Evolutionary conservation across 2,797 vertebrate species (phyloP).

Genomic region (Toxotes lorentzi): DNA sequence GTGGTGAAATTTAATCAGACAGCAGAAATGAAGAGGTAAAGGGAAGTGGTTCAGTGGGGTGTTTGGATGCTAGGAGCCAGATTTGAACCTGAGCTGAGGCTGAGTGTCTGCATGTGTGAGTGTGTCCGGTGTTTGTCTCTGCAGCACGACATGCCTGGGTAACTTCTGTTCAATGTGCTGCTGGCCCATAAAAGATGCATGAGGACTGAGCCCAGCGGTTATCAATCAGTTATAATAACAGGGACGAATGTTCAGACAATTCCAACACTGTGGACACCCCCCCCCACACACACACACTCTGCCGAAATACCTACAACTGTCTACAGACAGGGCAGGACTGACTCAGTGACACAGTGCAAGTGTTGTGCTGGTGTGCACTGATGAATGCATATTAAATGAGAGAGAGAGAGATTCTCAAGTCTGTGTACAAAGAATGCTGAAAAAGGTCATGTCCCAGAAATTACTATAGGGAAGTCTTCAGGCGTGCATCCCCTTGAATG

Average conservation of each 20-base stretch:
- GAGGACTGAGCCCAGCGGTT: slow-evolving; percentile 42
- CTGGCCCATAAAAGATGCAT: slow-evolving; percentile 61
- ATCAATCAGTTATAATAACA: slow-evolving; percentile 62
- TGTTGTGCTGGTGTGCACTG: slow-evolving; percentile 39
- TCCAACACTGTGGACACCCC: slow-evolving; percentile 1
- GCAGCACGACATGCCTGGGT: slow-evolving; percentile 39
- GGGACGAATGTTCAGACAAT: slow-evolving; percentile 43
- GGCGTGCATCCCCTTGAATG: slow-evolving; percentile 37
- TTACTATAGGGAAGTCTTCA: slow-evolving; percentile 45
- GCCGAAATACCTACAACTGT: slow-evolving; percentile 36
- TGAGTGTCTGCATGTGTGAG: slow-evolving; percentile 19
- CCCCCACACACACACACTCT: background rate
- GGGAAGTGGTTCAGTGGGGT: slow-evolving; percentile 7
- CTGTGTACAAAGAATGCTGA: slow-evolving; percentile 17
- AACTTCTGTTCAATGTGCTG: slow-evolving; percentile 51
- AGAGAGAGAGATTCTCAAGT: slow-evolving; percentile 23
- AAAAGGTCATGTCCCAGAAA: slow-evolving; percentile 68
- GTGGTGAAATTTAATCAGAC: slow-evolving; percentile 57
- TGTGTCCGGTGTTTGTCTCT: slow-evolving; percentile 30
- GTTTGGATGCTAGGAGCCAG: slow-evolving; percentile 29
- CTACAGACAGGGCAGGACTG: slow-evolving; percentile 43
- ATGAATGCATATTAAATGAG: slow-evolving; percentile 49
- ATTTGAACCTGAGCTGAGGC: slow-evolving; percentile 43
- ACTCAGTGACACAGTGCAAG: slow-evolving; percentile 46
- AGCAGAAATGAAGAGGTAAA: slow-evolving; percentile 49